Conservation (phyloP, 2,797 vertebrate genomes). For the Acestrorhynchus altus region DNA sequence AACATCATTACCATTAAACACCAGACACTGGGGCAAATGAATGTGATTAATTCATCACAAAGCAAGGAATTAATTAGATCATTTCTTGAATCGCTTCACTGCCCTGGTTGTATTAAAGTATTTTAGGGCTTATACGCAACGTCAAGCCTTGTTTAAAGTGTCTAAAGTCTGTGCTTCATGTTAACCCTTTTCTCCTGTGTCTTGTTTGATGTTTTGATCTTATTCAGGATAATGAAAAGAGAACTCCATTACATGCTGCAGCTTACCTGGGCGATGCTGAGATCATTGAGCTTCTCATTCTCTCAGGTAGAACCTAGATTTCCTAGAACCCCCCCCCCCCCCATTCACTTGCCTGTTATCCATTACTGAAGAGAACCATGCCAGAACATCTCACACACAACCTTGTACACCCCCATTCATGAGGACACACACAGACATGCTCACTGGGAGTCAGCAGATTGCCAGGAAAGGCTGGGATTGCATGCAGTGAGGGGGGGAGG, state of each 20-base stretch:
- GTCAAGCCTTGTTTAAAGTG: too few relatives aligned
- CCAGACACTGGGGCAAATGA: too few relatives aligned
- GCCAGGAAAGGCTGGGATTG: background rate
- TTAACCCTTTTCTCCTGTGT: background rate
- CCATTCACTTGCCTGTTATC: background rate
- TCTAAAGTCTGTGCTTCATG: background rate
- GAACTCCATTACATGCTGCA: constrained; percentile 96
- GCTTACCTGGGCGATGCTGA: constrained; percentile 97
- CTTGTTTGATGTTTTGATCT: constrained; percentile 56
- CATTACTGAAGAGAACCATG: background rate
- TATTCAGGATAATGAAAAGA: constrained; percentile 94
- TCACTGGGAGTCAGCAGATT: constrained; percentile 6
- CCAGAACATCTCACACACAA: background rate
- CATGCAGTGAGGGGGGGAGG: background rate
- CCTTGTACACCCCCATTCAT: background rate
- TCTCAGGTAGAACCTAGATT: constrained; percentile 87
- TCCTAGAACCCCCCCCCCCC: background rate
- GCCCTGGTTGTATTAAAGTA: too few relatives aligned
- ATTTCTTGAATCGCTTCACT: too few relatives aligned
- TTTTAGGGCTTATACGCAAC: too few relatives aligned
- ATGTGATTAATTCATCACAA: too few relatives aligned
- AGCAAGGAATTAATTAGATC: too few relatives aligned
- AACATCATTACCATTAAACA: too few relatives aligned
- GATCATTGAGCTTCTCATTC: constrained; percentile 97
- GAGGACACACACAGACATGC: background rate